These are phyloP conservation scores for Nothocercus nigrocapillus DNA, from an alignment of 2,113 vertebrate species.

Conservation along the genomic window DNA sequence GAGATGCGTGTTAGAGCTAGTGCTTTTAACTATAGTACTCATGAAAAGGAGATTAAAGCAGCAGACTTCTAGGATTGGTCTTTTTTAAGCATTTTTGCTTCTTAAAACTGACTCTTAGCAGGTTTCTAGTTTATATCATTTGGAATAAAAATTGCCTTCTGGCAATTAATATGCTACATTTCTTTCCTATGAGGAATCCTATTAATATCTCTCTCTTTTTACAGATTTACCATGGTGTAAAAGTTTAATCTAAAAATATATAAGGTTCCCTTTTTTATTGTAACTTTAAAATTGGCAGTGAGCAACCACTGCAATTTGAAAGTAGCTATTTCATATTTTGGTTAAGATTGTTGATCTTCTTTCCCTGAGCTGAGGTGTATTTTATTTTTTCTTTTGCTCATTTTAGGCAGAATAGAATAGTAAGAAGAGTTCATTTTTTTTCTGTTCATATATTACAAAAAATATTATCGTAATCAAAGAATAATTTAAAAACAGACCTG, in stretches of 20 bases:
- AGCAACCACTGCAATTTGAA: neutral
- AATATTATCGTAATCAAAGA: neutral
- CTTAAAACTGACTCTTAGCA: neutral
- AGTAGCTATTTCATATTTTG: neutral
- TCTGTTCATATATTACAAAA: neutral
- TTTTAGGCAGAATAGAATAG: neutral
- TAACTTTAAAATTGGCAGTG: neutral
- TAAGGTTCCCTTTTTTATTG: neutral
- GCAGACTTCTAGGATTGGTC: neutral
- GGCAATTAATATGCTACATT: neutral
- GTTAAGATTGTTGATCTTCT: neutral
- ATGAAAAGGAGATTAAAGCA: neutral
- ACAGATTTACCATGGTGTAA: neutral
- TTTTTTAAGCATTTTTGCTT: neutral
- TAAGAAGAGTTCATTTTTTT: accelerated
- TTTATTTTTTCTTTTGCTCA: neutral
- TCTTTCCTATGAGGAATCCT: neutral
- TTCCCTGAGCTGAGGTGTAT: neutral
- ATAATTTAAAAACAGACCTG: neutral
- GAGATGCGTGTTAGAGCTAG: neutral
- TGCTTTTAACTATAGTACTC: neutral
- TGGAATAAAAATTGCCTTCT: neutral
- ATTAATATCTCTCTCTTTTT: neutral
- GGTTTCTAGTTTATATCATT: neutral
- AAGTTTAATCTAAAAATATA: neutral